These are phyloP conservation scores for Mionectes olivaceus DNA, from an alignment of 2,797 vertebrate species.

Conservation along the genomic window DNA sequence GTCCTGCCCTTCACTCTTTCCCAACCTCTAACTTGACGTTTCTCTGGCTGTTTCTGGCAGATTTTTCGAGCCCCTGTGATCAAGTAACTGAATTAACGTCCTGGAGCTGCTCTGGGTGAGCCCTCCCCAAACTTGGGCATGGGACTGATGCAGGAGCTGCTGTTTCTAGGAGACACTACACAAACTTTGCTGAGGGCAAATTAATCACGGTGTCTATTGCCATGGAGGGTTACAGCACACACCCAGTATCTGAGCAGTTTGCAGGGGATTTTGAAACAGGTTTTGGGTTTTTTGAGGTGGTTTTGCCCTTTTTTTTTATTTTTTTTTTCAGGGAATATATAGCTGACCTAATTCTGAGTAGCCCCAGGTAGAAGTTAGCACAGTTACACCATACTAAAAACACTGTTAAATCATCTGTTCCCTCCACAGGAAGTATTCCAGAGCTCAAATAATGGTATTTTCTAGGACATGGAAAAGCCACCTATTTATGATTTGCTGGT, in stretches of 20 bases:
- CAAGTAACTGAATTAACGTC: rapidly evolving
- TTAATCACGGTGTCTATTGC: neutral
- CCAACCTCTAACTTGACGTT: rapidly evolving
- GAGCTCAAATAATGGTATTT: neutral
- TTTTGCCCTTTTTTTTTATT: too few relatives aligned
- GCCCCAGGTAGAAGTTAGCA: neutral
- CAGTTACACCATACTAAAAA: neutral
- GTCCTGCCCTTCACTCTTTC: neutral
- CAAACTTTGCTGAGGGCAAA: neutral
- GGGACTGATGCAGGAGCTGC: neutral
- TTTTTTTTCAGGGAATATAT: neutral
- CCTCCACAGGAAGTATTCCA: neutral
- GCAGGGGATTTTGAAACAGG: neutral
- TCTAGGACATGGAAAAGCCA: neutral
- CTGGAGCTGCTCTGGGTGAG: neutral
- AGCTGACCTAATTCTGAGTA: neutral
- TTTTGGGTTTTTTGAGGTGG: neutral
- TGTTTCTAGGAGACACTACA: neutral
- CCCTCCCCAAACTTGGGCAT: neutral
- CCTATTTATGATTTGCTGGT: neutral
- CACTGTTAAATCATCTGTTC: neutral
- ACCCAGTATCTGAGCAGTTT: rapidly evolving
- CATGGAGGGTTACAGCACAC: neutral
- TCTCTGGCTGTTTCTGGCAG: neutral
- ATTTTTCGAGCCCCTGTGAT: neutral